Evolutionary conservation across 2,888 invertebrate species (phyloP), one percentile per base, ranked within the genome.

Genomic region (Slavum lentiscoides): DNA sequence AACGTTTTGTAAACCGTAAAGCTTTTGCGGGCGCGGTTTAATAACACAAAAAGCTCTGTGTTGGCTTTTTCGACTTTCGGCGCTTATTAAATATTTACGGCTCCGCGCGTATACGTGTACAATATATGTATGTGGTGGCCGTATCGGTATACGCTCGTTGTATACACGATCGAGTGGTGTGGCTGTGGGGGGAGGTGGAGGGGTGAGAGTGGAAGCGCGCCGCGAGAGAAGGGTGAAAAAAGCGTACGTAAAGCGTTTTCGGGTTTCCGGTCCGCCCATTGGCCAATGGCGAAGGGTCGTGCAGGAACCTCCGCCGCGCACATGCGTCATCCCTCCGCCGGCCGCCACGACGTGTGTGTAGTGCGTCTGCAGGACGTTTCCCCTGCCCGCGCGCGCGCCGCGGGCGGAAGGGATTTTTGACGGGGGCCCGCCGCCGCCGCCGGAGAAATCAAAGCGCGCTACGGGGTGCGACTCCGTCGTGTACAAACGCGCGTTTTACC

Each of bases 21-120:
- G 80, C 80, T 80, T 80, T 80, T 70, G 80, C 80, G 70, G 75
- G 80, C 37, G 80, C 72, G 62, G 80, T 80, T 80, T 80, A 80
- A 80, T 80, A 80, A 80, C 80, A 72, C 80, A 80, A 80, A 80
- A 80, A 80, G 80, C 80, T 72, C 80, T 23, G 77, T 72, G 70
- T 64, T 37, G 70, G 80, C 72, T 70, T 80, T 80, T 80, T 80
- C 80, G 80, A 72, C 80, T 80, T 80, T 80, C 62, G 70, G 80
- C 80, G 80, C 80, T 80, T 80, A 80, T 80, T 80, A 80, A 80
- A 80, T 80, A 80, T 80, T 80, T 80, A 80, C 80, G 69, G 61
- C 80, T 43, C 37, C 37, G 19, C 21, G 6, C 58, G 7, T 43
- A 11, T 55, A 61, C 11, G 30, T 59, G 23, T 67, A 17, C n/a